A percentile compares a stretch with the other conserved stretches of the same genome.
phyloP scores from a whole-genome alignment of 2,888 invertebrate species.

The Drosophila silvestris region DNA sequence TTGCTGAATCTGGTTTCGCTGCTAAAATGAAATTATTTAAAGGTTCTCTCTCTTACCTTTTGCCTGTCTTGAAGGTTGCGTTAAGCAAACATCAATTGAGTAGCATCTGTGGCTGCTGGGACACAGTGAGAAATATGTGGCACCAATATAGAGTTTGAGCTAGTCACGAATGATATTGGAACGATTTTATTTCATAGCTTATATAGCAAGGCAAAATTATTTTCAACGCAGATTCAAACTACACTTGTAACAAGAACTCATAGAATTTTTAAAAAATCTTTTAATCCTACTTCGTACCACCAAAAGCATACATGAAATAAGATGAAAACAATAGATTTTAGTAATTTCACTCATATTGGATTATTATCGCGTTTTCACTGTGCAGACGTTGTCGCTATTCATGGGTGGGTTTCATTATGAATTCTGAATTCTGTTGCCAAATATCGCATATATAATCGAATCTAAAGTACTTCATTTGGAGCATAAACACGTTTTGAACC shows the following conservation, averaged over 20 bases:
- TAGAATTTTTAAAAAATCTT: background rate
- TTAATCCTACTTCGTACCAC: background rate
- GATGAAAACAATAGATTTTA: background rate
- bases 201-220: background rate
- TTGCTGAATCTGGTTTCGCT: background rate
- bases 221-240: background rate
- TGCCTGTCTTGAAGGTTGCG: conserved; percentile 5
- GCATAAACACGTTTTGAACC: conserved; percentile 67
- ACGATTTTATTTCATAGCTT: background rate
- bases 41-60: conserved; percentile 23
- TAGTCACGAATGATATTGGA: too few species aligned
- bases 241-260: background rate
- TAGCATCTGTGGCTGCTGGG: conserved; percentile 11
- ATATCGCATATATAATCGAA: conserved; percentile 72
- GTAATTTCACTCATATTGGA: background rate
- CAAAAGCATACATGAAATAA: background rate
- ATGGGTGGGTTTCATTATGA: conserved; percentile 47
- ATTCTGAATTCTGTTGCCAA: conserved; percentile 53
- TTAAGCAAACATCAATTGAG: conserved; percentile 33
- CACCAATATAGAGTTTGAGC: background rate
- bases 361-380: background rate
- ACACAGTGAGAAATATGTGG: background rate
- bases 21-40: conserved; percentile 1
- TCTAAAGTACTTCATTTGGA: conserved; percentile 77
- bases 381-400: conserved; percentile 32